These are phyloP conservation scores for Cyclophora punctaria DNA, from an alignment of 2,888 invertebrate genomes.

Conservation along the genomic window DNA sequence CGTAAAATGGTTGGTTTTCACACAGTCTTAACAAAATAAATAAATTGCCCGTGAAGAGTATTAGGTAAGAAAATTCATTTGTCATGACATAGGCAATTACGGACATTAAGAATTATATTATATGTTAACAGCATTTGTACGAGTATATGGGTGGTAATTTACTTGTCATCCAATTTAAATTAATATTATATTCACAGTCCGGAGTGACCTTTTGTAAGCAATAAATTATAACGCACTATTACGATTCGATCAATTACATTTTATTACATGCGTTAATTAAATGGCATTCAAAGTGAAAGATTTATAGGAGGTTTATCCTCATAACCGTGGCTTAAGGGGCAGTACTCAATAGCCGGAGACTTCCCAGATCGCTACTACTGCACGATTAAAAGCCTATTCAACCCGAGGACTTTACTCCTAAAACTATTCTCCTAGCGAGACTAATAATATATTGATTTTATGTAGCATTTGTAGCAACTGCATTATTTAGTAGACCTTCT, in stretches of 20 bases:
- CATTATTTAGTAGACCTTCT: too few species aligned
- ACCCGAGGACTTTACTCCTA: slow-evolving; percentile 19
- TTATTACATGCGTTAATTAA: slow-evolving; percentile 69
- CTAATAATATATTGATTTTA: too few species aligned
- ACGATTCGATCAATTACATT: slow-evolving; percentile 69
- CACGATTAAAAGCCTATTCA: slow-evolving; percentile 37
- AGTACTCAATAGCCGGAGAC: slow-evolving; percentile 49
- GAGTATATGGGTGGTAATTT: slow-evolving; percentile 15
- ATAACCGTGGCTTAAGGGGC: slow-evolving; percentile 63
- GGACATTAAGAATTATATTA: slow-evolving; percentile 18
- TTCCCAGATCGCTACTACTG: slow-evolving; percentile 28
- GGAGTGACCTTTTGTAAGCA: too few species aligned
- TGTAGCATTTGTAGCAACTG: too few species aligned
- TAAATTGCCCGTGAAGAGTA: slow-evolving; percentile 69
- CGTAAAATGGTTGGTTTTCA: slow-evolving; percentile 35
- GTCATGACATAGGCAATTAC: slow-evolving; percentile 35
- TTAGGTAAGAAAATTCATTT: slow-evolving; percentile 67
- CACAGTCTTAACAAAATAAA: slow-evolving; percentile 61
- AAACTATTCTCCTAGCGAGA: background rate
- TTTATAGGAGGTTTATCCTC: slow-evolving; percentile 71
- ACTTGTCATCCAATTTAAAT: background rate
- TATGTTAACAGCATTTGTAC: slow-evolving; percentile 16
- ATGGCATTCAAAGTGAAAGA: slow-evolving; percentile 65
- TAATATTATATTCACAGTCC: background rate
- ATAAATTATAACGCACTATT: slow-evolving; percentile 41